phyloP scores from a whole-genome alignment of 2,888 invertebrate genomes.

The Ornithoptera priamus region DNA sequence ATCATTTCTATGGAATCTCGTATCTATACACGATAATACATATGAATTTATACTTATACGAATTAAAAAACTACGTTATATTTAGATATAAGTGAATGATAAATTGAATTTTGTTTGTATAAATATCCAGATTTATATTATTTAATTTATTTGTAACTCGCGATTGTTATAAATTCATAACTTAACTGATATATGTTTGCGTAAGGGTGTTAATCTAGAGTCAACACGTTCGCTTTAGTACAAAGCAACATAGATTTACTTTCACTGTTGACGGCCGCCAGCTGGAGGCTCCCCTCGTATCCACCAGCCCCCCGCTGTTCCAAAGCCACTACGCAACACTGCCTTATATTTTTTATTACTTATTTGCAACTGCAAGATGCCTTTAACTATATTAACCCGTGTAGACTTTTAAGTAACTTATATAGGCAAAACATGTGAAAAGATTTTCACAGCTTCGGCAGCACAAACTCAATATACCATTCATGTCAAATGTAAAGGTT shows the following conservation, averaged over 20 bases:
- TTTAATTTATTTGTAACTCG: too few relatives aligned
- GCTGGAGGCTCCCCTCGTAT: constrained; percentile 54
- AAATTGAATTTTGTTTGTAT: too few relatives aligned
- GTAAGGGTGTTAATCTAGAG: constrained; percentile 11
- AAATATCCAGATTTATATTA: too few relatives aligned
- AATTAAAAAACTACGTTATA: too few relatives aligned
- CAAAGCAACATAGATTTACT: constrained; percentile 57
- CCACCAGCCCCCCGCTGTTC: constrained; percentile 35
- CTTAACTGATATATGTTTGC: constrained; percentile 13
- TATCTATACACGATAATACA: too few relatives aligned
- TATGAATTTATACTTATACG: too few relatives aligned
- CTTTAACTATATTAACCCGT: constrained; percentile 7
- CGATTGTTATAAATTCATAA: too few relatives aligned
- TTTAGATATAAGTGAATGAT: too few relatives aligned
- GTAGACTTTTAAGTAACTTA: not conserved
- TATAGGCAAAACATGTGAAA: not conserved
- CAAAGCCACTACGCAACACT: constrained; percentile 61
- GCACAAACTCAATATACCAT: not conserved
- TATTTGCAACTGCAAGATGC: constrained; percentile 21
- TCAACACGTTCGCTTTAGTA: constrained; percentile 8
- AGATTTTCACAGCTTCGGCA: not conserved
- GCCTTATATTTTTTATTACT: constrained; percentile 54
- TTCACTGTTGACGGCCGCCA: constrained; percentile 77
- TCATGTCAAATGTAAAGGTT: too few relatives aligned
- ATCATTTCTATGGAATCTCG: too few relatives aligned